Conservation (phyloP, 1,140 invertebrate genomes). For the Panagrolaimus sp. region DNA sequence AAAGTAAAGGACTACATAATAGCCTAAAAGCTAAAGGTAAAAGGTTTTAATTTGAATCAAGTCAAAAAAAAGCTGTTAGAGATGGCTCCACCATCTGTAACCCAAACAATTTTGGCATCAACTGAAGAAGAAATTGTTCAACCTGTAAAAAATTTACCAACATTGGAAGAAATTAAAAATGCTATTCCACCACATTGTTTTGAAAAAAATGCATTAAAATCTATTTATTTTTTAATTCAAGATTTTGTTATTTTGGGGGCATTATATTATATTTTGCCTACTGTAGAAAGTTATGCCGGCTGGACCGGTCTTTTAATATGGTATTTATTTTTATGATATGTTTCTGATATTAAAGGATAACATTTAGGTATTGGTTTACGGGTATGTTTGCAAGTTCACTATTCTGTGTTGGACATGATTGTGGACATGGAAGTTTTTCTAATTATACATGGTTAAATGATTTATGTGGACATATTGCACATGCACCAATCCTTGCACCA, state of each 20-base stretch:
- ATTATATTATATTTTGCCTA: slow-evolving; percentile 44
- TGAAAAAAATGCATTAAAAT: slow-evolving; percentile 47
- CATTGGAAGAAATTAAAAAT: slow-evolving; percentile 29
- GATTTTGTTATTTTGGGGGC: slow-evolving; percentile 52
- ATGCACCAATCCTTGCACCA: slow-evolving; percentile 44
- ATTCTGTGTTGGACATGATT: slow-evolving; percentile 61
- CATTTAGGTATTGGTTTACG: slow-evolving; percentile 56
- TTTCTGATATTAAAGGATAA: neutral
- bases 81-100: slow-evolving; percentile 5
- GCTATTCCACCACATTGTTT: slow-evolving; percentile 54
- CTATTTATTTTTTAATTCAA: slow-evolving; percentile 57
- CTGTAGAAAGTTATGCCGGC: slow-evolving; percentile 38
- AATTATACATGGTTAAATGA: slow-evolving; percentile 53
- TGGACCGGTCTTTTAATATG: slow-evolving; percentile 39
- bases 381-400: slow-evolving; percentile 59
- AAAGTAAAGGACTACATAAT: no score
- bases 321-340: slow-evolving; percentile 13
- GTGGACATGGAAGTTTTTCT: slow-evolving; percentile 61
- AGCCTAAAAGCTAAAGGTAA: no score
- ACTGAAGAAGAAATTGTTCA: neutral
- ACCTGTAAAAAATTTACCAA: slow-evolving; percentile 16
- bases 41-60: no score
- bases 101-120: slow-evolving; percentile 4
- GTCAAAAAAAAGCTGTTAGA: neutral
- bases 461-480: slow-evolving; percentile 48